Conservation (phyloP, 1,140 invertebrate species). For the Chrysopa pallens region DNA sequence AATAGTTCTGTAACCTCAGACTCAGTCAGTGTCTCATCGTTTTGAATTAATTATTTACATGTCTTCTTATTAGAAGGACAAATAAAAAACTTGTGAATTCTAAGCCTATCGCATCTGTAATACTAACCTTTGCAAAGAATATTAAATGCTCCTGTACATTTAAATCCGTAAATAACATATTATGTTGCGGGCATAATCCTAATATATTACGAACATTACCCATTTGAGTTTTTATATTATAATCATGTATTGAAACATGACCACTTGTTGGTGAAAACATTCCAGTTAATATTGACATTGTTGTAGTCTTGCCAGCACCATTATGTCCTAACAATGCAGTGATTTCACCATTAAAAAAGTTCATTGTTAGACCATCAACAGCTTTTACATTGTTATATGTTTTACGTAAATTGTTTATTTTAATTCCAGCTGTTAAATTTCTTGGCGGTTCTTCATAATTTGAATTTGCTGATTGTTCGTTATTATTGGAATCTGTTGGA, state of each 20-base stretch:
- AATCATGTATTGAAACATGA: slow-evolving; percentile 47
- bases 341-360: slow-evolving; percentile 49
- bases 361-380: slow-evolving; percentile 48
- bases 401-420: slow-evolving; percentile 26
- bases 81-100: too few relatives aligned
- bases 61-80: too few relatives aligned
- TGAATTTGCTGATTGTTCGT: not conserved
- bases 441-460: slow-evolving; percentile 1
- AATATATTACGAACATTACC: slow-evolving; percentile 28
- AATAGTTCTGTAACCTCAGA: too few relatives aligned
- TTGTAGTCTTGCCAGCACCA: slow-evolving; percentile 31
- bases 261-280: slow-evolving; percentile 52
- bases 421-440: slow-evolving; percentile 4
- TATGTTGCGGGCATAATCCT: slow-evolving; percentile 68
- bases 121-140: slow-evolving; percentile 44
- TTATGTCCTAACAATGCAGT: slow-evolving; percentile 61
- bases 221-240: slow-evolving; percentile 38
- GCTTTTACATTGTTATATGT: slow-evolving; percentile 29
- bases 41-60: too few relatives aligned
- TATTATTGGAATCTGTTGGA: not conserved
- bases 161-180: slow-evolving; percentile 59
- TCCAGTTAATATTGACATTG: slow-evolving; percentile 53
- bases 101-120: too few relatives aligned
- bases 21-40: too few relatives aligned
- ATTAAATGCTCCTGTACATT: slow-evolving; percentile 59